A percentile compares a stretch with the other conserved stretches of the same genome.
These are phyloP conservation scores for Hybos culiciformis DNA, from an alignment of 2,888 invertebrate genomes.

Conservation along the genomic window DNA sequence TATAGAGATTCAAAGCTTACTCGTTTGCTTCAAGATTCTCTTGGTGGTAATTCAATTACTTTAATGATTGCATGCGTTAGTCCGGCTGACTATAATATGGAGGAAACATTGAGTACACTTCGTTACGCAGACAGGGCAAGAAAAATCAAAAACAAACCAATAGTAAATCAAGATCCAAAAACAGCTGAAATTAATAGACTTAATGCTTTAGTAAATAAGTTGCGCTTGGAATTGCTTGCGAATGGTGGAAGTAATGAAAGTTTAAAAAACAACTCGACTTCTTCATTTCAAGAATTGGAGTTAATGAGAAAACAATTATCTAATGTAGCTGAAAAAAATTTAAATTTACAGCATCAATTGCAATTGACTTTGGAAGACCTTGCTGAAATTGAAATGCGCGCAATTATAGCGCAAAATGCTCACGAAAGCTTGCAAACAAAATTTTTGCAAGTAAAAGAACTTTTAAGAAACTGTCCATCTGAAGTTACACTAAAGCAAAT, in stretches of 20 bases:
- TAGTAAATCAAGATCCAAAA: conserved; percentile 72
- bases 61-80: conserved; percentile 93
- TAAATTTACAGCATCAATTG: conserved; percentile 50
- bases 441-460: conserved; percentile 43
- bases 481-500: conserved; percentile 18
- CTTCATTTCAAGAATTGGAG: too few species aligned
- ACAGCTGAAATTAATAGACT: conserved; percentile 61
- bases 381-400: conserved; percentile 54
- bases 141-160: conserved; percentile 78
- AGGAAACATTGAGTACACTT: conserved; percentile 79
- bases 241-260: conserved; percentile 21
- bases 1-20: conserved; percentile 91
- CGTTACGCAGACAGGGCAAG: conserved; percentile 78
- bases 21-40: conserved; percentile 78
- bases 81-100: conserved; percentile 76
- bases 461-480: conserved; percentile 35
- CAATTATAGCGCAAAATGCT: conserved; percentile 52
- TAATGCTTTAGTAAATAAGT: conserved; percentile 57
- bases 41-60: conserved; percentile 88
- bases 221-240: conserved; percentile 50
- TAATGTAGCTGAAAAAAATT: conserved; percentile 43
- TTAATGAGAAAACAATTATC: conserved; percentile 6
- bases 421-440: conserved; percentile 52
- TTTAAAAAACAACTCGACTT: conserved; percentile 10
- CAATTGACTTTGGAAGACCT: conserved; percentile 51